These are phyloP conservation scores for Hemibagrus guttatus DNA, from an alignment of 2,797 vertebrate species.

Conservation along the genomic window DNA sequence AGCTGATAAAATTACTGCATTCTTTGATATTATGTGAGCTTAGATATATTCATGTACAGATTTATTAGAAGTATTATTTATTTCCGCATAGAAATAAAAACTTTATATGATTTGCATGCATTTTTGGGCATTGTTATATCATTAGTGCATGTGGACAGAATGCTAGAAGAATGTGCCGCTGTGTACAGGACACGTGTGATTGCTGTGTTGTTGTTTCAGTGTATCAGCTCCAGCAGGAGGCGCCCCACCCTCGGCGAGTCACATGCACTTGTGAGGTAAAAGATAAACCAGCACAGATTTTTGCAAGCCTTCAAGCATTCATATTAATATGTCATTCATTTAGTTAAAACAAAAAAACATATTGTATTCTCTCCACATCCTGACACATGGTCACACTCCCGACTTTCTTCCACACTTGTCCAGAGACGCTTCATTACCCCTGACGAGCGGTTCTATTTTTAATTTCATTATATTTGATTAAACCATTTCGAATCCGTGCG, in stretches of 20 bases:
- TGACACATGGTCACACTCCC: neutral
- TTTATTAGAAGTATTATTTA: no score
- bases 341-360: neutral
- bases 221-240: conserved; percentile 84
- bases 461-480: neutral
- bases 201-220: conserved; percentile 62
- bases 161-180: neutral
- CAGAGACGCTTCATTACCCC: neutral
- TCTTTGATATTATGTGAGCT: neutral
- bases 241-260: conserved; percentile 79
- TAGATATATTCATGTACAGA: neutral
- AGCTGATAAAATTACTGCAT: neutral
- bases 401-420: neutral
- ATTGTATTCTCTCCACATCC: neutral
- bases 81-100: neutral
- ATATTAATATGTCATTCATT: neutral
- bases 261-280: conserved; percentile 83
- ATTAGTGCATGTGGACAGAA: neutral
- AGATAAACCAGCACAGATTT: conserved; percentile 10
- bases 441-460: neutral
- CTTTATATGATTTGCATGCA: neutral
- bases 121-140: neutral
- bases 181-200: neutral
- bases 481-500: neutral
- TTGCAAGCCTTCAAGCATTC: neutral